Percentiles rank a stretch among this genome's conserved stretches.
phyloP scores from a whole-genome alignment of 1,140 invertebrate genomes.

The Apis laboriosa region DNA sequence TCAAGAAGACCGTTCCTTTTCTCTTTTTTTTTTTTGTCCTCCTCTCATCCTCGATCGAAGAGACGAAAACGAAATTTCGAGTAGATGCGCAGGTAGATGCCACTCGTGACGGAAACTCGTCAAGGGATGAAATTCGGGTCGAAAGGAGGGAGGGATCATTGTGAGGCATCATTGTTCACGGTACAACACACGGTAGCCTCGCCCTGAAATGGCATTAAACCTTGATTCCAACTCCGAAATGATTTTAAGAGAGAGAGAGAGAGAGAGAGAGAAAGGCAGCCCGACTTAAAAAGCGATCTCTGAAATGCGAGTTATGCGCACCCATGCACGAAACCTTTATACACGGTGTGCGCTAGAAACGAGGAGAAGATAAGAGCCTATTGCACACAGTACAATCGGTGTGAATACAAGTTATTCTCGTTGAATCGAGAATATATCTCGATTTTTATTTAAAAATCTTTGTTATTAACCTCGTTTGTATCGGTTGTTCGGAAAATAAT shows the following conservation, averaged over 20 bases:
- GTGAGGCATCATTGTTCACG: slow-evolving; percentile 59
- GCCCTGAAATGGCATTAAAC: slow-evolving; percentile 55
- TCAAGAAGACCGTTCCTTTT: neutral
- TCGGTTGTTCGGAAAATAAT: too few relatives aligned
- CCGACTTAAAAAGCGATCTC: slow-evolving; percentile 29
- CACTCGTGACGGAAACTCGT: slow-evolving; percentile 41
- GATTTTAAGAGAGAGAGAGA: slow-evolving; percentile 41
- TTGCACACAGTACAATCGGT: too few relatives aligned
- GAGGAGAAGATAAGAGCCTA: neutral
- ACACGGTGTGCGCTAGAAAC: neutral
- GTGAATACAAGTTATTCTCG: too few relatives aligned
- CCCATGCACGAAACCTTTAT: slow-evolving; percentile 7
- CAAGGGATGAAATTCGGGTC: slow-evolving; percentile 59
- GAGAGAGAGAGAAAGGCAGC: neutral
- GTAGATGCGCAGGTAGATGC: slow-evolving; percentile 43
- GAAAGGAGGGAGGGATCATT: slow-evolving; percentile 57
- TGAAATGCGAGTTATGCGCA: slow-evolving; percentile 45
- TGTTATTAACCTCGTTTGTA: too few relatives aligned
- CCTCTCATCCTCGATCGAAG: neutral
- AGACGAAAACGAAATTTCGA: slow-evolving; percentile 34
- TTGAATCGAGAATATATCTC: too few relatives aligned
- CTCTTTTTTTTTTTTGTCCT: neutral
- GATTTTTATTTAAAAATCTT: too few relatives aligned
- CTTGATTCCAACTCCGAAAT: slow-evolving; percentile 68
- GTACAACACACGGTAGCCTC: slow-evolving; percentile 49